Conservation (phyloP, 2,888 invertebrate genomes). For the Orthonevra nobilis region DNA sequence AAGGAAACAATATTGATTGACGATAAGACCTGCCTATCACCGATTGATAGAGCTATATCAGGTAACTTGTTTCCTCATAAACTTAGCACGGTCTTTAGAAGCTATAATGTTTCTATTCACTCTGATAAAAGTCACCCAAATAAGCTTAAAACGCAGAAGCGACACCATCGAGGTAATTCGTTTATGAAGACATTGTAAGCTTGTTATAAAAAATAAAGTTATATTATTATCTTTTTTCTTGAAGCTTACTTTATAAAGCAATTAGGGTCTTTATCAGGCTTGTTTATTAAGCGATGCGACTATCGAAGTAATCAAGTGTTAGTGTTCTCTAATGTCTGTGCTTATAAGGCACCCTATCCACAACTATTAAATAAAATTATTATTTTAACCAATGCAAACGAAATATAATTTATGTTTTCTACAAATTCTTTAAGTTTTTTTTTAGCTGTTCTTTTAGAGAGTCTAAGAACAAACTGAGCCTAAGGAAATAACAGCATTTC, state of each 20-base stretch:
- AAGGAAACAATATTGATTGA: slow-evolving; percentile 43
- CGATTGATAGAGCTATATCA: slow-evolving; percentile 51
- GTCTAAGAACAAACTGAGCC: too few species aligned
- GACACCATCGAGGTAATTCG: slow-evolving; percentile 42
- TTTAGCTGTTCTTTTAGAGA: too few species aligned
- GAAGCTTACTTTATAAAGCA: slow-evolving; percentile 28
- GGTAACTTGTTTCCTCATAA: slow-evolving; percentile 1
- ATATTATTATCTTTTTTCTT: slow-evolving; percentile 12
- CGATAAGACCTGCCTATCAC: slow-evolving; percentile 66
- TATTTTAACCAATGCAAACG: too few species aligned
- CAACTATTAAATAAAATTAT: too few species aligned
- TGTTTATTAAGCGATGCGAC: slow-evolving; percentile 14
- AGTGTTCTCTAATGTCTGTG: not conserved
- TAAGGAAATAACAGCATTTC: too few species aligned
- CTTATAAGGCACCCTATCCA: not conserved
- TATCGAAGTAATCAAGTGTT: not conserved
- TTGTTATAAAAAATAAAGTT: slow-evolving; percentile 6
- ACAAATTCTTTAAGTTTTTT: too few species aligned
- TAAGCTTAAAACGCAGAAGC: slow-evolving; percentile 56
- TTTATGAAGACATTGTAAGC: slow-evolving; percentile 47
- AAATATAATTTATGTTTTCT: too few species aligned
- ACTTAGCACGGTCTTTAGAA: slow-evolving; percentile 23
- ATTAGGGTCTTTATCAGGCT: slow-evolving; percentile 32
- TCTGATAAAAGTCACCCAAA: slow-evolving; percentile 46
- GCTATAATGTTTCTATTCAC: slow-evolving; percentile 31